phyloP scores from a whole-genome alignment of 2,888 invertebrate genomes.

The Dyspetes luteomarginatus region DNA sequence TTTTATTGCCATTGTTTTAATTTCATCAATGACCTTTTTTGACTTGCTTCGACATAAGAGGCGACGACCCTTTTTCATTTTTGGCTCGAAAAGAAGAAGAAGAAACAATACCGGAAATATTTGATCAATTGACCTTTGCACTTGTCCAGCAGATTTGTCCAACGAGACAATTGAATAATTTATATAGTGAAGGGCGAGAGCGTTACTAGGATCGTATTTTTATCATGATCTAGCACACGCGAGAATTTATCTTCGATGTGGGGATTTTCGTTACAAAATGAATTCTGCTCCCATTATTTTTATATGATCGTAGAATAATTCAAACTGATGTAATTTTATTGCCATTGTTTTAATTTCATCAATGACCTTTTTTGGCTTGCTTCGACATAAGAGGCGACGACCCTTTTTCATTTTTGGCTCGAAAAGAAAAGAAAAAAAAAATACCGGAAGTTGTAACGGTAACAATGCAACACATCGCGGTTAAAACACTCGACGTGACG shows the following conservation, averaged over 20 bases:
- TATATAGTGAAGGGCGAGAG: too few species aligned
- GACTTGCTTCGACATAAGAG: too few species aligned
- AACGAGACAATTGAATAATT: too few species aligned
- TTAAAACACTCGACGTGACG: neutral
- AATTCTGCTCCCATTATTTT: neutral
- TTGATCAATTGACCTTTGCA: too few species aligned
- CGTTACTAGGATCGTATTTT: too few species aligned
- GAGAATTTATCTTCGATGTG: neutral
- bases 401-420: neutral
- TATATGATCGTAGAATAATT: neutral
- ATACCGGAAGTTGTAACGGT: conserved; percentile 10
- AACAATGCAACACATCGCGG: neutral
- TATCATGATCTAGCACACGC: too few species aligned
- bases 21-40: too few species aligned
- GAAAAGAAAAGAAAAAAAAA: neutral
- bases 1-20: too few species aligned
- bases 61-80: too few species aligned
- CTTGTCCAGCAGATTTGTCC: too few species aligned
- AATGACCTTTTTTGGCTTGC: neutral
- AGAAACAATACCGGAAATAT: too few species aligned
- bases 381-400: neutral
- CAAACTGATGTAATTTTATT: neutral
- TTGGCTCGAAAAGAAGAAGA: too few species aligned
- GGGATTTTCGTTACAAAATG: neutral
- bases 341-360: neutral